These are phyloP conservation scores for Pantala flavescens DNA, from an alignment of 1,140 invertebrate genomes.

Conservation along the genomic window DNA sequence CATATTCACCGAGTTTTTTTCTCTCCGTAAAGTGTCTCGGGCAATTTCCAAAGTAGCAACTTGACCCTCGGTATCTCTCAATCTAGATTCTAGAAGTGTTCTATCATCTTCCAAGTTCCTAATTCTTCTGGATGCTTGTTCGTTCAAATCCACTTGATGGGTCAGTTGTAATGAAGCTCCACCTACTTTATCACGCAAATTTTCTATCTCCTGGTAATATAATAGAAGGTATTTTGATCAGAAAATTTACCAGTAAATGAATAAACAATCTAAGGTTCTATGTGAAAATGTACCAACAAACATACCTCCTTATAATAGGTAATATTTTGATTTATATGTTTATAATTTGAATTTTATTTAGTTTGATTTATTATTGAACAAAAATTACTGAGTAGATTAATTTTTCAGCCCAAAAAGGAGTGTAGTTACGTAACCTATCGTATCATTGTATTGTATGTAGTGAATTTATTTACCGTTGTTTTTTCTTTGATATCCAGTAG, in stretches of 20 bases:
- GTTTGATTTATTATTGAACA: too few species aligned
- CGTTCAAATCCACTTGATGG: neutral
- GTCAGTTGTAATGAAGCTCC: neutral
- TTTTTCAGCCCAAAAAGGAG: too few species aligned
- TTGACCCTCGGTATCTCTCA: slow-evolving; percentile 62
- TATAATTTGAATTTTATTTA: too few species aligned
- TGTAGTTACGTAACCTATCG: too few species aligned
- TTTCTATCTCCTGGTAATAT: slow-evolving; percentile 22
- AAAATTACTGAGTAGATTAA: too few species aligned
- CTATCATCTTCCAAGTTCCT: slow-evolving; percentile 53
- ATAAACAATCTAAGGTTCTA: neutral
- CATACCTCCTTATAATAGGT: too few species aligned
- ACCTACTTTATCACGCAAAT: slow-evolving; percentile 25
- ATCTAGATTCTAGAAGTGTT: slow-evolving; percentile 47
- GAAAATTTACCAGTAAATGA: neutral
- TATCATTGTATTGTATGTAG: too few species aligned
- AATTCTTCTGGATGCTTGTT: neutral
- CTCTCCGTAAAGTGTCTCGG: slow-evolving; percentile 51
- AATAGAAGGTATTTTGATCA: neutral
- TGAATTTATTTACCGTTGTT: slow-evolving; percentile 44
- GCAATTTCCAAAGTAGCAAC: slow-evolving; percentile 49
- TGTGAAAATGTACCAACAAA: neutral
- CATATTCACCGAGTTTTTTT: slow-evolving; percentile 36
- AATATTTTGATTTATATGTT: too few species aligned
- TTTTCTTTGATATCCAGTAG: slow-evolving; percentile 64